These are phyloP conservation scores for Eumacrocentrus americanus DNA, from an alignment of 2,888 invertebrate species.

Conservation along the genomic window DNA sequence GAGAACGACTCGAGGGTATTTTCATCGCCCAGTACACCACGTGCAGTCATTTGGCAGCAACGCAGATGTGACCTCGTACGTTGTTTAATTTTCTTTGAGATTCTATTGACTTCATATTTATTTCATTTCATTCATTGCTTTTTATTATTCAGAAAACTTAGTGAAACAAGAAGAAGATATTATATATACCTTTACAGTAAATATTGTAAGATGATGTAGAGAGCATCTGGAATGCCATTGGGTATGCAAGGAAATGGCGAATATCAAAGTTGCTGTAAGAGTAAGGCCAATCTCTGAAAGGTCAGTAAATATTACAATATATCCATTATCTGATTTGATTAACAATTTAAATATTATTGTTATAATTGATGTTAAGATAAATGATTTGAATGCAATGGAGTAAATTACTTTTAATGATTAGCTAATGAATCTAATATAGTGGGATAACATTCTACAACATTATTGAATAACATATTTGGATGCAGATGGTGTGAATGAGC, in stretches of 20 bases:
- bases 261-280: conserved; percentile 70
- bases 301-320: conserved; percentile 58
- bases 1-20: conserved; percentile 52
- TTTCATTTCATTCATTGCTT: background rate
- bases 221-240: too few relatives aligned
- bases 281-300: conserved; percentile 70
- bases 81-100: conserved; percentile 5
- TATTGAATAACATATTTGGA: conserved; percentile 9
- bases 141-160: too few relatives aligned
- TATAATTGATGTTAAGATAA: too few relatives aligned
- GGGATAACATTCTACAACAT: background rate
- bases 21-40: conserved; percentile 57
- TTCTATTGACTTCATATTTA: conserved; percentile 10
- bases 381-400: too few relatives aligned
- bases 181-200: too few relatives aligned
- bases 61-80: conserved; percentile 38
- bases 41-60: conserved; percentile 48
- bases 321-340: background rate
- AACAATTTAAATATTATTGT: too few relatives aligned
- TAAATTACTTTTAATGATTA: too few relatives aligned
- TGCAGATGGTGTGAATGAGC: conserved; percentile 9
- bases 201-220: conserved; percentile 18
- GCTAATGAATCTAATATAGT: background rate
- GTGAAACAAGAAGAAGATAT: too few relatives aligned
- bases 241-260: too few relatives aligned